Evolutionary conservation across 1,140 invertebrate species (phyloP).

Genomic region (Ceratoteleas bidentatus): DNA sequence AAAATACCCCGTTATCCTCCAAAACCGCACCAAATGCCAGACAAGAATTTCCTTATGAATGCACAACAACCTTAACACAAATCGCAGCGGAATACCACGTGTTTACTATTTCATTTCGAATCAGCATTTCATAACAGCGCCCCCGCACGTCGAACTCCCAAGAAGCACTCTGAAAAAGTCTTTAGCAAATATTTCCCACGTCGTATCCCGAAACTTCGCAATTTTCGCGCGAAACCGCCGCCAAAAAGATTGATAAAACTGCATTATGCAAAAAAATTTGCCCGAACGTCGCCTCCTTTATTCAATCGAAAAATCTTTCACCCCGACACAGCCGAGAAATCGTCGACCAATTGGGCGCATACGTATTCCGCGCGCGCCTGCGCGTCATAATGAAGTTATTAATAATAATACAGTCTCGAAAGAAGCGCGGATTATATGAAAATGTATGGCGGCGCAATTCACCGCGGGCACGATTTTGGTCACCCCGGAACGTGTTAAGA

Average conservation of each 20-base stretch:
- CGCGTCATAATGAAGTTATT: conserved; percentile 45
- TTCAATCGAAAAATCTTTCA: conserved; percentile 1
- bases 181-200: too few relatives aligned
- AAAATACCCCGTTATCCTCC: too few relatives aligned
- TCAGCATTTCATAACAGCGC: too few relatives aligned
- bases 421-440: conserved; percentile 28
- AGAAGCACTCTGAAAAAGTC: too few relatives aligned
- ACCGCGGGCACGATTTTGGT: conserved; percentile 43
- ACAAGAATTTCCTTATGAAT: too few relatives aligned
- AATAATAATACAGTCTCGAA: conserved; percentile 39
- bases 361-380: conserved; percentile 13
- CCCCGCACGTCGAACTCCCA: too few relatives aligned
- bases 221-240: too few relatives aligned
- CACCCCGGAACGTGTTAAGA: conserved; percentile 47
- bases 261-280: neutral
- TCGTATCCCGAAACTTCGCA: too few relatives aligned
- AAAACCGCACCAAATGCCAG: too few relatives aligned
- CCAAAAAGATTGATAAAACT: neutral
- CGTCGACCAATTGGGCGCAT: conserved; percentile 3
- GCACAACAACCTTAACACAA: too few relatives aligned
- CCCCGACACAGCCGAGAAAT: neutral
- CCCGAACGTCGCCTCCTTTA: neutral
- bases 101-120: too few relatives aligned
- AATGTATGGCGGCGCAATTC: conserved; percentile 38
- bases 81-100: too few relatives aligned